A percentile compares a stretch with the other conserved stretches of the same genome.
These are phyloP conservation scores for Caenorhabditis sp. DNA, from an alignment of 2,888 invertebrate species.

Conservation along the genomic window DNA sequence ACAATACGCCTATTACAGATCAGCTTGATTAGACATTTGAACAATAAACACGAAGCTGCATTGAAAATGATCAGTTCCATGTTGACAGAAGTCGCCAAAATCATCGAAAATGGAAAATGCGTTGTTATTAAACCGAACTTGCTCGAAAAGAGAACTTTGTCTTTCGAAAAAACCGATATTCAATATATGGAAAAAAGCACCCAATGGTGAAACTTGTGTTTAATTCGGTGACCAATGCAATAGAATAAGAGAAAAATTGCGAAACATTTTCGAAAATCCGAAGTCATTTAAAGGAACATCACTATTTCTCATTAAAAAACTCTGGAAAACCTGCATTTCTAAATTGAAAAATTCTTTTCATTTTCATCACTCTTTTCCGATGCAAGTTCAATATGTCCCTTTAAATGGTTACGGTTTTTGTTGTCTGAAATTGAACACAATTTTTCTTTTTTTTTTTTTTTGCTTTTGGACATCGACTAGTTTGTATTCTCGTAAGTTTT, in stretches of 20 bases:
- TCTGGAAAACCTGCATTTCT: too few relatives aligned
- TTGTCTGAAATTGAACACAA: too few relatives aligned
- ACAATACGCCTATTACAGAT: too few relatives aligned
- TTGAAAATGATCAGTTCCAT: neutral
- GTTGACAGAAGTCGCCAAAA: neutral
- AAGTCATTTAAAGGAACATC: too few relatives aligned
- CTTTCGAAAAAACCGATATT: neutral
- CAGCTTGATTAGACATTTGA: neutral
- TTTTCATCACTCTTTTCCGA: neutral
- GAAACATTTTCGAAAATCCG: too few relatives aligned
- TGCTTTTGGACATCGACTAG: too few relatives aligned
- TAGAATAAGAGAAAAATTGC: neutral
- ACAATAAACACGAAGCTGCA: neutral
- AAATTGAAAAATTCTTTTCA: neutral
- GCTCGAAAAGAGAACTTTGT: neutral
- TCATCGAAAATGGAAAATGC: neutral
- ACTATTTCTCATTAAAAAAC: too few relatives aligned
- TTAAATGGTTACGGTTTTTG: too few relatives aligned
- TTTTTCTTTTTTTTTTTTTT: too few relatives aligned
- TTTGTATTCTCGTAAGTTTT: too few relatives aligned
- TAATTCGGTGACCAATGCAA: too few relatives aligned
- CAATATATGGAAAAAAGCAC: neutral
- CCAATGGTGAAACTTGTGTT: neutral
- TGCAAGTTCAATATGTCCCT: too few relatives aligned
- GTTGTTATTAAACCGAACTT: neutral